A percentile compares a stretch with the other conserved stretches of the same genome.
Conservation (phyloP, 2,797 vertebrate species). For the Thunnus albacares region DNA sequence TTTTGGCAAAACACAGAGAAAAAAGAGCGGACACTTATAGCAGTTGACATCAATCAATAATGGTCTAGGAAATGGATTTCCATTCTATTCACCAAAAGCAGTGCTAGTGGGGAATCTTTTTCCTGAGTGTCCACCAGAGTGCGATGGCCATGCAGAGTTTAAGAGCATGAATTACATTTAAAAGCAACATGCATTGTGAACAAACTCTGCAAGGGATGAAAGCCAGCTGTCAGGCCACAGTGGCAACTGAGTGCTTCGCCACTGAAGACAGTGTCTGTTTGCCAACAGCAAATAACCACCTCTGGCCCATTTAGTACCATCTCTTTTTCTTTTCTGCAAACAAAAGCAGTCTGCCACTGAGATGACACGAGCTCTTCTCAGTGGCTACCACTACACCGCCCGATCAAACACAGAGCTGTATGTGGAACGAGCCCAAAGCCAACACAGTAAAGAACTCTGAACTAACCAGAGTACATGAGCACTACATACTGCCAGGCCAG, state of each 20-base stretch:
- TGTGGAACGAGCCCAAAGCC: constrained; percentile 77
- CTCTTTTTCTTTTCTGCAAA: constrained; percentile 76
- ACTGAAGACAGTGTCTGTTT: constrained; percentile 78
- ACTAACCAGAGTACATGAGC: constrained; percentile 68
- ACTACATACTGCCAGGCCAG: constrained; percentile 58
- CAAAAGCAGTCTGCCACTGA: constrained; percentile 77
- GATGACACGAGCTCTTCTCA: constrained; percentile 72
- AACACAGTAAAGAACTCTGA: constrained; percentile 72
- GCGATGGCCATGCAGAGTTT: constrained; percentile 30
- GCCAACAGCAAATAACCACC: constrained; percentile 84
- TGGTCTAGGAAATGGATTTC: constrained; percentile 57
- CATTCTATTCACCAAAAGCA: constrained; percentile 50
- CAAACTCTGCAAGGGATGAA: constrained; percentile 65
- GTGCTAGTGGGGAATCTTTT: constrained; percentile 56
- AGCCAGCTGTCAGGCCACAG: constrained; percentile 73
- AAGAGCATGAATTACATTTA: constrained; percentile 67
- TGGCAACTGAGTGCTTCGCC: constrained; percentile 61
- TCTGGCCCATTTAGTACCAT: constrained; percentile 77
- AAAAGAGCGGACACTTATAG: constrained; percentile 55
- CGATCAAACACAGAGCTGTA: constrained; percentile 76
- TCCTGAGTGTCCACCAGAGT: constrained; percentile 36
- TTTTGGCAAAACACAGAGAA: constrained; percentile 55
- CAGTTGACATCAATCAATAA: constrained; percentile 78
- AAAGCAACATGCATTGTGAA: constrained; percentile 64
- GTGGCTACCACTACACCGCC: constrained; percentile 50